phyloP scores from a whole-genome alignment of 2,113 vertebrate species.

The Orcinus orca region DNA sequence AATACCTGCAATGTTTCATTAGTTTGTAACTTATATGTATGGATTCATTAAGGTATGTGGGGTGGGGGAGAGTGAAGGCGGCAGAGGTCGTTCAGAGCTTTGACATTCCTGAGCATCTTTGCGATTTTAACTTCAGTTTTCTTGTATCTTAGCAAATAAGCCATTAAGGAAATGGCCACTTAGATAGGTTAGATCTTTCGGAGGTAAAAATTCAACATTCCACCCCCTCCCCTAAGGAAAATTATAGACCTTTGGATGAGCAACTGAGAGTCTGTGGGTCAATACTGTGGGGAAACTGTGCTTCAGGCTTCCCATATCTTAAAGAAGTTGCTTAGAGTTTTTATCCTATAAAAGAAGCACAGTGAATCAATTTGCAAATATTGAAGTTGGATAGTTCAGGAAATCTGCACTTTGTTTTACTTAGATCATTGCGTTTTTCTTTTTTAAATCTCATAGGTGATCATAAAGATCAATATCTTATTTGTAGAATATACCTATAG shows the following conservation, averaged over 20 bases:
- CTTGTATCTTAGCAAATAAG: not conserved
- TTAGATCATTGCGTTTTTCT: not conserved
- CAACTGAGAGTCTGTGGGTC: not conserved
- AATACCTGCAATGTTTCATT: not conserved
- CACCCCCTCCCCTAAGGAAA: not conserved
- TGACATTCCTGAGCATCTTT: not conserved
- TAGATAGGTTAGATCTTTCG: not conserved
- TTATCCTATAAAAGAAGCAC: not conserved
- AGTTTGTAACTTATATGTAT: not conserved
- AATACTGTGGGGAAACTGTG: not conserved
- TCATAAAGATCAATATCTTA: slow-evolving; percentile 27
- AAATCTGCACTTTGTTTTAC: slow-evolving; percentile 8
- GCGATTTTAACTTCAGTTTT: slow-evolving; percentile 1
- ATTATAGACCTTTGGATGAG: not conserved
- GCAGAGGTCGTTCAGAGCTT: not conserved
- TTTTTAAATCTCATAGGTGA: not conserved
- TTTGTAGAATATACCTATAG: not conserved
- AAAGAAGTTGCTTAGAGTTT: not conserved
- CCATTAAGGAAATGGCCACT: not conserved
- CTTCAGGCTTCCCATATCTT: not conserved
- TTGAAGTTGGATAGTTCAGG: not conserved
- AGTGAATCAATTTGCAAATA: not conserved
- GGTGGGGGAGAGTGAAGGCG: accelerated
- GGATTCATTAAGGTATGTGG: accelerated
- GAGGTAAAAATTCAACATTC: not conserved